A percentile compares a stretch with the other conserved stretches of the same genome.
Evolutionary conservation across 1,140 invertebrate genomes (phyloP).

Genomic region (Drosophila arawakana): DNA sequence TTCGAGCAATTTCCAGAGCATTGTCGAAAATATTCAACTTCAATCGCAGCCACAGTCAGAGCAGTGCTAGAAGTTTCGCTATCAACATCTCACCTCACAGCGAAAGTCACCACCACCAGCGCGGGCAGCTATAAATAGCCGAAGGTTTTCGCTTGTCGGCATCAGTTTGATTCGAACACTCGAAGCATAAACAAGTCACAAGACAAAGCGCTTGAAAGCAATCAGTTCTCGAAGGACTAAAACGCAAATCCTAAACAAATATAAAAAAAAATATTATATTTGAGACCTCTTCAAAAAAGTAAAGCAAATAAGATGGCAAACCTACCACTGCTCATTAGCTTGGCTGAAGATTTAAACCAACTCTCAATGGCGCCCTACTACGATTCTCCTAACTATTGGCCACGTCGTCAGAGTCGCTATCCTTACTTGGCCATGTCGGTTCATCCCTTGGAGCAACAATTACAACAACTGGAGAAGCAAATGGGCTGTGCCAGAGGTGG

Average conservation of each 20-base stretch:
- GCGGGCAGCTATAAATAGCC: constrained; percentile 61
- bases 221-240: constrained; percentile 9
- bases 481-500: not conserved
- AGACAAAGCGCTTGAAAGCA: not conserved
- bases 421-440: constrained; percentile 46
- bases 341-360: constrained; percentile 74
- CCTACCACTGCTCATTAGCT: constrained; percentile 70
- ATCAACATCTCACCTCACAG: constrained; percentile 14
- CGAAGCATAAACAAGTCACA: constrained; percentile 44
- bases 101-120: constrained; percentile 31
- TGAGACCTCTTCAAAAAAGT: not conserved
- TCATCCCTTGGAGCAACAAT: constrained; percentile 55
- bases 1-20: constrained; percentile 64
- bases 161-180: constrained; percentile 63
- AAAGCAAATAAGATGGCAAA: constrained; percentile 55
- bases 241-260: not conserved
- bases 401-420: constrained; percentile 47
- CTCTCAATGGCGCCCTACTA: constrained; percentile 69
- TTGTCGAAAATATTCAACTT: constrained; percentile 32
- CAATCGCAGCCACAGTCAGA: not conserved
- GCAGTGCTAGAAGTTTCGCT: constrained; percentile 55
- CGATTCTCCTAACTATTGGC: constrained; percentile 54
- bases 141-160: constrained; percentile 25
- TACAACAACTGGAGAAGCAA: constrained; percentile 47
- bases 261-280: not conserved